Percentiles rank a stretch among this genome's conserved stretches.
phyloP scores from a whole-genome alignment of 1,140 invertebrate species.

The Anoplolepis gracilipes region DNA sequence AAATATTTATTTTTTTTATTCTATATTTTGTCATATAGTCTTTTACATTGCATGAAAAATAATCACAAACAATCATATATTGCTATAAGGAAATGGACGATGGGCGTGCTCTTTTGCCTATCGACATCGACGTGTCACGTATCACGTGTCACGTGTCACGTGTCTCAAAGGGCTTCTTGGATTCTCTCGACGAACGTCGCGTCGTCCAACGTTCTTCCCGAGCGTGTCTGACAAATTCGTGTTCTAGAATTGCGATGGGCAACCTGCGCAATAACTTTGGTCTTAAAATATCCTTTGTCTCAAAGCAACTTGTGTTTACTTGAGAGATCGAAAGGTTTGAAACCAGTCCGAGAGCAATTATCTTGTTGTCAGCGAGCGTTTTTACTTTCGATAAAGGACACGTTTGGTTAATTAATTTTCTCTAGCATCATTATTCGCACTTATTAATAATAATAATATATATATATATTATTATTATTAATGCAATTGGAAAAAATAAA shows the following conservation, averaged over 20 bases:
- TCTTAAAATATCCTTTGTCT: background rate
- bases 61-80: constrained; percentile 74
- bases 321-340: background rate
- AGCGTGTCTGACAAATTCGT: background rate
- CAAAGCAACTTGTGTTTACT: no score
- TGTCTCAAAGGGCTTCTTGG: background rate
- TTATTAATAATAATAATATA: no score
- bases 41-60: constrained; percentile 76
- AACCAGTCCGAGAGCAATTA: background rate
- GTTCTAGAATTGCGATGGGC: background rate
- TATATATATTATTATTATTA: no score
- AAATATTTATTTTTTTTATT: constrained; percentile 74
- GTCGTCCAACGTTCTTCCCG: background rate
- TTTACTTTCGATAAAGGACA: background rate
- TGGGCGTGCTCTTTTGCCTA: background rate
- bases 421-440: background rate
- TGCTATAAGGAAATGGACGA: constrained; percentile 66
- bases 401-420: background rate
- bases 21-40: constrained; percentile 62
- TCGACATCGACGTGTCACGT: no score
- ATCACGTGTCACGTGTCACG: no score
- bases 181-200: background rate
- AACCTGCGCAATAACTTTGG: background rate
- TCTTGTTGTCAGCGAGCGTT: no score
- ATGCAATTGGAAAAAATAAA: background rate